Percentiles rank a stretch among this genome's conserved stretches.
phyloP scores from a whole-genome alignment of 2,888 invertebrate species.

The Rhaphigaster nebulosa region DNA sequence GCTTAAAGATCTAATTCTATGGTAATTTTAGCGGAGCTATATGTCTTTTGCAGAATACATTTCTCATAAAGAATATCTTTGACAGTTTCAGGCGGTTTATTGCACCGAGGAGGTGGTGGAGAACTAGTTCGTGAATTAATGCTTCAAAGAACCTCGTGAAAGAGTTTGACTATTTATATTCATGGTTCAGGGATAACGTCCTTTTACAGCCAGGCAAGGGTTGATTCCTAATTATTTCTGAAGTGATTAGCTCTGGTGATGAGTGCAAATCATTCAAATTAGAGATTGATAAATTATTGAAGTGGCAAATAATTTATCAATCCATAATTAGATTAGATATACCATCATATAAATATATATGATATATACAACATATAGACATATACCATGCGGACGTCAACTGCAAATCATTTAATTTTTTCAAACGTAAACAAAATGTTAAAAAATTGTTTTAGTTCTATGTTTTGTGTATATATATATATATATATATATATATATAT shows the following conservation, averaged over 20 bases:
- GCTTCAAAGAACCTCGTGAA: not conserved
- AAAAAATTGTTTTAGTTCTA: no score
- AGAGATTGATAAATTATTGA: no score
- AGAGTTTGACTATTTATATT: conserved; percentile 2
- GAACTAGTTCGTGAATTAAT: conserved; percentile 3
- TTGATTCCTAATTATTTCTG: not conserved
- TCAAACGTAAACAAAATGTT: no score
- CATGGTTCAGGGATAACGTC: not conserved
- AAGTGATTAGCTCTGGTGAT: not conserved
- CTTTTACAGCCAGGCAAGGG: not conserved
- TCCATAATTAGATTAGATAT: no score
- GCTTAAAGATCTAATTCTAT: not conserved
- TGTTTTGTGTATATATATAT: no score
- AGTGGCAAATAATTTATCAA: no score
- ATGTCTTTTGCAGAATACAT: not conserved
- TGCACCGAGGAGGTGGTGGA: not conserved
- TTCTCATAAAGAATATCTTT: not conserved
- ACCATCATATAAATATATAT: no score
- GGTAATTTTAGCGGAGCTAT: not conserved
- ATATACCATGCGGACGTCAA: no score
- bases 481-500: no score
- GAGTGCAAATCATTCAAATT: no score
- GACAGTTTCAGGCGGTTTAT: not conserved
- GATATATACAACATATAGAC: no score
- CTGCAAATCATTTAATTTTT: no score